Base-by-base conservation (phyloP, 2,888 invertebrate species). In the Mylabris sibirica region DNA sequence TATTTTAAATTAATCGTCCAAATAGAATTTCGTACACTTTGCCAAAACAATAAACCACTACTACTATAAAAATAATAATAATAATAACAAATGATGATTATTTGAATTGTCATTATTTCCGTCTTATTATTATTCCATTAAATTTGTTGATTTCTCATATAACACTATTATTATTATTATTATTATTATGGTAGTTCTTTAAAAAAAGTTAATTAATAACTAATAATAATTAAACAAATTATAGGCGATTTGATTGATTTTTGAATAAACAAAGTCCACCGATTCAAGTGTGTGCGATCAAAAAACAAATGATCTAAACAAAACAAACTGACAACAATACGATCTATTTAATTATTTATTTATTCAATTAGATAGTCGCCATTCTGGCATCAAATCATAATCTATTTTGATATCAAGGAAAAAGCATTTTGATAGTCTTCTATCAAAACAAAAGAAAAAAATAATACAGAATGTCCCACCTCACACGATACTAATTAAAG, bases 331-430 rank as follows among this genome's bases (percentile, higher is more conserved):
- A 49, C 6, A 49, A 49, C 20, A 49, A 49, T 20, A 30, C 5
- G 30, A 30, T 30, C n/a, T 30, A 8, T 30, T 30, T 3, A 11
- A 9, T 8, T 2, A n/a, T n/a, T n/a, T n/a, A n/a, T n/a, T n/a
- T n/a, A n/a, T 8, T 17, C n/a, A 1, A 20, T 20, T 11, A 2
- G n/a, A 49, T 20, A 3, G 3, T 49, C 20, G 17, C 20, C 20
- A 11, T 20, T 49, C 20, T 49, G 49, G 57, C 57, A 57, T 14
- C 14, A 3, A 20, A 22, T 12, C 12, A 24, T 14, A 22, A 57
- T 22, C 57, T 24, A 57, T 57, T 57, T 57, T 24, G 53, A 22
- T 24, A 24, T 17, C n/a, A 53, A 53, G n/a, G n/a, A 44, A n/a
- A 44, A 44, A 17, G 6, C 2, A 38, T 38, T 17, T 44, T 8